phyloP scores from a whole-genome alignment of 2,113 vertebrate genomes.

The Sorex araneus region DNA sequence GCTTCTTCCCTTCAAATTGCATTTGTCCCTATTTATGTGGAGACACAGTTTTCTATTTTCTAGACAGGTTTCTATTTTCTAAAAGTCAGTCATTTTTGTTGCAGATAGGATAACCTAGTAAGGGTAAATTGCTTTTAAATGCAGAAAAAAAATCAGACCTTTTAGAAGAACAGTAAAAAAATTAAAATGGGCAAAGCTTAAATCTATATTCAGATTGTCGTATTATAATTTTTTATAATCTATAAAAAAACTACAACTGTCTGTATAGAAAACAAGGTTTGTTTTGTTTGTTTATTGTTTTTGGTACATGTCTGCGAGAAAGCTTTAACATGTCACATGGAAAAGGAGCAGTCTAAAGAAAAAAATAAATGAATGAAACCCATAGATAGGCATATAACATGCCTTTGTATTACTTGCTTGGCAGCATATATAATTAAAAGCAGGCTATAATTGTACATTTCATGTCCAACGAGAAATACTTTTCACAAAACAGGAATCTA shows the following conservation, averaged over 20 bases:
- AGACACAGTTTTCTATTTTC: too few species aligned
- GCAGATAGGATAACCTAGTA: neutral
- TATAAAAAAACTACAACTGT: too few species aligned
- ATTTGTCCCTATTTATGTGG: neutral
- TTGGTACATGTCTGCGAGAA: neutral
- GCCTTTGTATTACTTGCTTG: neutral
- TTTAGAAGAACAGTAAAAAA: conserved; percentile 19
- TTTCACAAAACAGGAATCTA: conserved; percentile 14
- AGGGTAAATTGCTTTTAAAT: neutral
- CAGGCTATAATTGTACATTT: neutral
- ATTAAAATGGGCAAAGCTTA: conserved; percentile 2
- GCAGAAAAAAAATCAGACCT: neutral
- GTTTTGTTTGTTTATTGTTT: neutral
- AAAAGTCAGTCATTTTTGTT: neutral
- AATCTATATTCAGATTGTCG: neutral
- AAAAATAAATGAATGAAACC: conserved; percentile 19
- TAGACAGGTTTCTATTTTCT: neutral
- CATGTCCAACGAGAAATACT: neutral
- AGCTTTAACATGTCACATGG: neutral
- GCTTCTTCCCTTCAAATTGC: neutral
- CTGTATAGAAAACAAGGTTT: neutral
- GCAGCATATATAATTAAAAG: neutral
- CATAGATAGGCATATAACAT: neutral
- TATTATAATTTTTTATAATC: too few species aligned
- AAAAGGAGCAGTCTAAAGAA: neutral